Evolutionary conservation across 2,888 invertebrate genomes (phyloP).

Genomic region (Beris morrisii): DNA sequence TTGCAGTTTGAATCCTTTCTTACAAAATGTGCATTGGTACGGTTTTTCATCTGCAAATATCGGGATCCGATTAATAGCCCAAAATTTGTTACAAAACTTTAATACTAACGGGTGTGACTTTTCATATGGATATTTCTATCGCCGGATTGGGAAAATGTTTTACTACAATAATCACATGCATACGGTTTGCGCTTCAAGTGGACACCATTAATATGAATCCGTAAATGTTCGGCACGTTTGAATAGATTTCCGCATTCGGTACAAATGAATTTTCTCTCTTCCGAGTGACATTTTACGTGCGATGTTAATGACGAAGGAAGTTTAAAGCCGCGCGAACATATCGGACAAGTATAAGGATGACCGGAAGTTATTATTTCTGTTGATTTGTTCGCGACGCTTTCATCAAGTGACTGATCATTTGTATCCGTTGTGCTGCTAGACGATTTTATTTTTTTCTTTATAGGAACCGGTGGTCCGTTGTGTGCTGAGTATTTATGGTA

Average conservation of each 20-base stretch:
- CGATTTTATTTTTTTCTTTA: neutral
- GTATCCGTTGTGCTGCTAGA: neutral
- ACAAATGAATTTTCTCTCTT: slow-evolving; percentile 38
- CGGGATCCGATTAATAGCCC: neutral
- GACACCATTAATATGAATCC: slow-evolving; percentile 38
- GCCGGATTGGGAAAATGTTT: slow-evolving; percentile 37
- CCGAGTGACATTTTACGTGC: slow-evolving; percentile 38
- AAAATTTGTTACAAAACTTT: neutral
- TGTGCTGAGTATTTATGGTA: slow-evolving; percentile 38
- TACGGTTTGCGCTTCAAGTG: slow-evolving; percentile 39
- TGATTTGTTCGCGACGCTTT: neutral
- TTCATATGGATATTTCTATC: slow-evolving; percentile 39
- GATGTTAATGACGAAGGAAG: slow-evolving; percentile 37
- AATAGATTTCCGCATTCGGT: slow-evolving; percentile 37
- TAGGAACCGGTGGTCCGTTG: slow-evolving; percentile 10
- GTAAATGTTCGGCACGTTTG: slow-evolving; percentile 39
- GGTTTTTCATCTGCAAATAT: slow-evolving; percentile 35
- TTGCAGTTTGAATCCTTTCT: slow-evolving; percentile 36
- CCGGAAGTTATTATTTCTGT: neutral
- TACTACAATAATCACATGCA: slow-evolving; percentile 36
- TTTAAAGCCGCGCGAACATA: slow-evolving; percentile 38
- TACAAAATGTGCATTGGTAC: slow-evolving; percentile 35
- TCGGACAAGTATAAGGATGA: slow-evolving; percentile 31
- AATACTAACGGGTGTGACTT: slow-evolving; percentile 34
- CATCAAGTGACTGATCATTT: neutral